These are phyloP conservation scores for Julus scanicus DNA, from an alignment of 2,888 invertebrate genomes.

Conservation along the genomic window DNA sequence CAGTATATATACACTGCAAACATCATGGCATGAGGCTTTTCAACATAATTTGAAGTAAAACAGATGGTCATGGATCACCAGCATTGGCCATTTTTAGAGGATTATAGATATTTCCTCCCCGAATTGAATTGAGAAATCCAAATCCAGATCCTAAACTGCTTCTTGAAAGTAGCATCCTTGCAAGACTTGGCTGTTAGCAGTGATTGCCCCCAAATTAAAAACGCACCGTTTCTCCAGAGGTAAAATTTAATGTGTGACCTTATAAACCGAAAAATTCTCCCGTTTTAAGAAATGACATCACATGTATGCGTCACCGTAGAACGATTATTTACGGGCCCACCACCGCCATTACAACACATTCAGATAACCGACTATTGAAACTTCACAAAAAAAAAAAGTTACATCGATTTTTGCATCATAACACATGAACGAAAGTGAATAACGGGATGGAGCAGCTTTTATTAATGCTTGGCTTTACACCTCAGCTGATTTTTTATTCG, in stretches of 20 bases:
- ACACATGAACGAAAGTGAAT: slow-evolving; percentile 2
- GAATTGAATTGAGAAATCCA: too few relatives aligned
- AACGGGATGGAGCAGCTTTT: slow-evolving; percentile 6
- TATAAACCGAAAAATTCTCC: too few relatives aligned
- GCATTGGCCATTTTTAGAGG: too few relatives aligned
- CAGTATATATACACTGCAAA: too few relatives aligned
- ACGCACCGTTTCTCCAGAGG: too few relatives aligned
- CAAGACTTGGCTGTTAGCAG: background rate
- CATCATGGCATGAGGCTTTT: too few relatives aligned
- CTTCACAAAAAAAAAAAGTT: slow-evolving; percentile 6
- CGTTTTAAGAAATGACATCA: background rate
- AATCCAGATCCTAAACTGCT: too few relatives aligned
- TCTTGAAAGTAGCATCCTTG: background rate
- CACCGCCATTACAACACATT: background rate
- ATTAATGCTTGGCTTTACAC: background rate
- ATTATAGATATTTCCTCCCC: too few relatives aligned
- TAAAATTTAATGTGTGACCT: too few relatives aligned
- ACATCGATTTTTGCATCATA: slow-evolving; percentile 43
- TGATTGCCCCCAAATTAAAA: background rate
- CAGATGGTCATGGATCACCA: too few relatives aligned
- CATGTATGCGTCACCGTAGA: background rate
- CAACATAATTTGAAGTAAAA: too few relatives aligned
- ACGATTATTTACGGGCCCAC: background rate
- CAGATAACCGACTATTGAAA: slow-evolving; percentile 8
- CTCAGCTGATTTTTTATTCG: background rate